These are phyloP conservation scores for Corythaeola cristata DNA, from an alignment of 2,113 vertebrate genomes.

Conservation along the genomic window DNA sequence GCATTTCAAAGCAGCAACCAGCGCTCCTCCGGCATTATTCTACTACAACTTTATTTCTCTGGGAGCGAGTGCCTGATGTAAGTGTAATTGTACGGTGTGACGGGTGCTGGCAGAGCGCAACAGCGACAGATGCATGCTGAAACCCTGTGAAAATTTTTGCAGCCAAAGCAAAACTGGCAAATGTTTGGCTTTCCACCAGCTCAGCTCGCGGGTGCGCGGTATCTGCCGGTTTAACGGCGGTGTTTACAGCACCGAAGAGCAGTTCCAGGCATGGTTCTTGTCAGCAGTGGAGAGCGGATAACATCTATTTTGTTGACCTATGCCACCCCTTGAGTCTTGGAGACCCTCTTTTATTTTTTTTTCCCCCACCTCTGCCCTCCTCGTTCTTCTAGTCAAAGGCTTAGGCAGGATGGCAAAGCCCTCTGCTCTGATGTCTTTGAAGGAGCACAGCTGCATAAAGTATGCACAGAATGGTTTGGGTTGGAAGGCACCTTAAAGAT, in stretches of 20 bases:
- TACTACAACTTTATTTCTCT: background rate
- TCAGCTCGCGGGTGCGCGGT: background rate
- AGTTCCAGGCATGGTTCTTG: background rate
- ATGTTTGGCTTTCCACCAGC: background rate
- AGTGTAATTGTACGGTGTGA: background rate
- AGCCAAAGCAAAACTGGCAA: slow-evolving; percentile 22
- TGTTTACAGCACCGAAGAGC: background rate
- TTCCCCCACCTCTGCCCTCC: background rate
- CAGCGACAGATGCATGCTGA: background rate
- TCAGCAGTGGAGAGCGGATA: background rate
- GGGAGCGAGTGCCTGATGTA: fast-evolving
- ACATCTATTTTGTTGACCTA: background rate
- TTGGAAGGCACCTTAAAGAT: no score
- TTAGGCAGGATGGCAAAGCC: background rate
- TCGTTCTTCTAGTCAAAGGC: background rate
- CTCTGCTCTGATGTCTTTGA: background rate
- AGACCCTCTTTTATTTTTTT: background rate
- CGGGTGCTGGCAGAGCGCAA: background rate
- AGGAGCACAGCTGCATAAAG: background rate
- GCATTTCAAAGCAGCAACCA: background rate
- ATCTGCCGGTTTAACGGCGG: background rate
- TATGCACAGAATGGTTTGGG: no score
- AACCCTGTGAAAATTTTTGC: background rate
- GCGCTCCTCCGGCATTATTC: fast-evolving
- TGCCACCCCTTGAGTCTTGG: background rate